phyloP scores from a whole-genome alignment of 2,888 invertebrate genomes.

The Melinaea menophilus region DNA sequence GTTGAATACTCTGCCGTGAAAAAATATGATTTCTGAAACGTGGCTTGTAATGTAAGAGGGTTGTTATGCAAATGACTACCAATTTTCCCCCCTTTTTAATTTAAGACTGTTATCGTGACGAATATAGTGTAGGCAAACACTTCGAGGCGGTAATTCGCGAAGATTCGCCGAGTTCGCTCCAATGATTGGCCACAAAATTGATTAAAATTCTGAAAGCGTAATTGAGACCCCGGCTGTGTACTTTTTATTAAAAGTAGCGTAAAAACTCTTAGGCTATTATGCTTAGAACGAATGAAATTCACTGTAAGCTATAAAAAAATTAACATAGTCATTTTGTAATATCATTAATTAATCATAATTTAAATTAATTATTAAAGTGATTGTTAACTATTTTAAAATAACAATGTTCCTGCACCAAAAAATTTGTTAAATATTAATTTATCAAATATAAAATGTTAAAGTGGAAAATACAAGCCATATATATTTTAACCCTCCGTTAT shows the following conservation, averaged over 20 bases:
- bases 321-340: too few species aligned
- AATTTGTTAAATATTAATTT: too few species aligned
- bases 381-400: too few species aligned
- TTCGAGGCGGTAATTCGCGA: conserved; percentile 65
- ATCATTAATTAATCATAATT: too few species aligned
- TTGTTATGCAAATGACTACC: conserved; percentile 47
- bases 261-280: conserved; percentile 7
- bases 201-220: conserved; percentile 71
- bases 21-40: conserved; percentile 26
- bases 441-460: too few species aligned
- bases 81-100: conserved; percentile 45
- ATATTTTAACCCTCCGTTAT: too few species aligned
- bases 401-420: too few species aligned
- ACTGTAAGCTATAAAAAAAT: too few species aligned
- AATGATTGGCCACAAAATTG: conserved; percentile 71
- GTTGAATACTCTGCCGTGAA: conserved; percentile 17
- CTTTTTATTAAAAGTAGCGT: conserved; percentile 54
- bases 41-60: conserved; percentile 39
- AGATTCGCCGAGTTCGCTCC: conserved; percentile 50
- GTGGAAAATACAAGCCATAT: too few species aligned
- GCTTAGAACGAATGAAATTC: background rate
- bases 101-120: conserved; percentile 51
- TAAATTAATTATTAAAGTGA: too few species aligned
- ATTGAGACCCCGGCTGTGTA: conserved; percentile 10
- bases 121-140: conserved; percentile 52